Conservation (phyloP, 2,797 vertebrate genomes). For the Scolopax rusticola region DNA sequence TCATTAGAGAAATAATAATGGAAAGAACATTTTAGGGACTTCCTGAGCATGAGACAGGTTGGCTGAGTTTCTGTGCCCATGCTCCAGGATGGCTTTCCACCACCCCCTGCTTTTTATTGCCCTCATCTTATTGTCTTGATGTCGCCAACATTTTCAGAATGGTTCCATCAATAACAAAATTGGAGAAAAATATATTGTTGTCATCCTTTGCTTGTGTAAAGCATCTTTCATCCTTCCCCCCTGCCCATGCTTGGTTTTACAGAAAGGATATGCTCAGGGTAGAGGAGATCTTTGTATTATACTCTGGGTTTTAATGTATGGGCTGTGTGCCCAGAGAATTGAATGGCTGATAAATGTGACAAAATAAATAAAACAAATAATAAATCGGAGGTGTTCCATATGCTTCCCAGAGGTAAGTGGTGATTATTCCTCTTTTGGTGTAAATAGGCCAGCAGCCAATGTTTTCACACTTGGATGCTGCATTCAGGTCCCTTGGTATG, state of each 20-base stretch:
- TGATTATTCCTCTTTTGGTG: conserved; percentile 27
- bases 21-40: conserved; percentile 50
- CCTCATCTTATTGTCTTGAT: conserved; percentile 22
- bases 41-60: conserved; percentile 44
- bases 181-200: conserved; percentile 41
- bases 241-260: conserved; percentile 2
- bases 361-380: conserved; percentile 69
- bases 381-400: conserved; percentile 26
- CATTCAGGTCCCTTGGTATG: background rate
- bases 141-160: conserved; percentile 33
- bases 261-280: background rate
- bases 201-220: conserved; percentile 19
- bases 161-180: conserved; percentile 18
- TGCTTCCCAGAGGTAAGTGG: conserved; percentile 33
- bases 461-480: conserved; percentile 23
- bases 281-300: conserved; percentile 19
- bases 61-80: background rate
- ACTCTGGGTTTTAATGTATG: conserved; percentile 41
- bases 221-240: conserved; percentile 28
- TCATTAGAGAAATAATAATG: conserved; percentile 58
- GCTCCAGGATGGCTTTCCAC: background rate
- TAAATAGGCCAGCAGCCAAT: conserved; percentile 8
- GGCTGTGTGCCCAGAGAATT: conserved; percentile 23
- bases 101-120: background rate
- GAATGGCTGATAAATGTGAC: conserved; percentile 63